phyloP scores from a whole-genome alignment of 2,888 invertebrate species.

The Drosophila kambysellisi region DNA sequence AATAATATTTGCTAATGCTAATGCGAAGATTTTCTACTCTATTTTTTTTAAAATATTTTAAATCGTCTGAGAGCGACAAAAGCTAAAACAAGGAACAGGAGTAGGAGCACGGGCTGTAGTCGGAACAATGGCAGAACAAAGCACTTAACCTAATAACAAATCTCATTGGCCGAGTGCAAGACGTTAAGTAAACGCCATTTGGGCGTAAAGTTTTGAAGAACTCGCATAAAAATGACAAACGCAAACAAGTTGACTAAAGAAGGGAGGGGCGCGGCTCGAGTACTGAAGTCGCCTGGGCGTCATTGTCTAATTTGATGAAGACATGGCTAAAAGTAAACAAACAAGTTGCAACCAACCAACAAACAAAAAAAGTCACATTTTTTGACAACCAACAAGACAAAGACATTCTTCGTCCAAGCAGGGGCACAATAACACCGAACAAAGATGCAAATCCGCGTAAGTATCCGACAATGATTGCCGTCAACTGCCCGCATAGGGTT shows the following conservation, averaged over 20 bases:
- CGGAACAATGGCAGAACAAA: constrained; percentile 41
- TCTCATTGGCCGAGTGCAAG: constrained; percentile 56
- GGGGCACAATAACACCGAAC: constrained; percentile 44
- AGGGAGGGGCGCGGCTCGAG: not conserved
- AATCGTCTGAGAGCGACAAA: constrained; percentile 14
- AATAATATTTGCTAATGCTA: not conserved
- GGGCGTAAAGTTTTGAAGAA: constrained; percentile 74
- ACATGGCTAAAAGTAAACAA: constrained; percentile 56
- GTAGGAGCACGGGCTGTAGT: not conserved
- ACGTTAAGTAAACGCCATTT: constrained; percentile 76
- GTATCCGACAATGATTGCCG: constrained; percentile 80
- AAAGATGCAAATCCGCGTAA: constrained; percentile 82
- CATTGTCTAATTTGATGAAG: constrained; percentile 71
- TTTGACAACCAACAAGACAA: constrained; percentile 63
- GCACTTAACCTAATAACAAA: constrained; percentile 77
- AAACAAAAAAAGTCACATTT: constrained; percentile 24
- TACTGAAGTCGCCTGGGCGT: constrained; percentile 33
- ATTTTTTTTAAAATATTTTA: not conserved
- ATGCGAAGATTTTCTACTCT: not conserved
- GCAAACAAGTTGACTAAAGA: constrained; percentile 25
- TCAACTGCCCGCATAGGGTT: constrained; percentile 36
- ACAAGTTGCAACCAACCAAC: constrained; percentile 46
- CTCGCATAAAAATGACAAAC: constrained; percentile 78
- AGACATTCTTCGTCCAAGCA: constrained; percentile 15
- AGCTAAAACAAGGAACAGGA: not conserved